These are phyloP conservation scores for Chinchilla lanigera DNA, from an alignment of 2,113 vertebrate species.

Conservation along the genomic window DNA sequence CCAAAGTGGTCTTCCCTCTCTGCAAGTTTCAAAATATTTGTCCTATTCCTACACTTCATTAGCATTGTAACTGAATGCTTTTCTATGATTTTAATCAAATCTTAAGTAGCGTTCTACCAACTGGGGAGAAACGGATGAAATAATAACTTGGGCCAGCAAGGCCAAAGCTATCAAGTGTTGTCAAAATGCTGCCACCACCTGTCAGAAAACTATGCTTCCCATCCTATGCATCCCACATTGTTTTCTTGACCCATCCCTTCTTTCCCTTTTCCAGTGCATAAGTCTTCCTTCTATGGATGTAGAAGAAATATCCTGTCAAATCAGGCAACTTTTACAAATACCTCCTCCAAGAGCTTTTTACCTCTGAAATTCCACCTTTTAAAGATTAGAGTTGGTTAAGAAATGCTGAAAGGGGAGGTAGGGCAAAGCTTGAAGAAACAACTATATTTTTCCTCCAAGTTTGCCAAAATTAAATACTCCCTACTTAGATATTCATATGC, in stretches of 20 bases:
- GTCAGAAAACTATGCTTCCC: not conserved
- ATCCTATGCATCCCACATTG: not conserved
- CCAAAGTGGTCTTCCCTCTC: not conserved
- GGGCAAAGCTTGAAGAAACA: not conserved
- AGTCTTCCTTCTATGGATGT: not conserved
- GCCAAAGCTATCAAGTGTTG: not conserved
- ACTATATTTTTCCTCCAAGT: not conserved
- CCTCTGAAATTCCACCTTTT: not conserved
- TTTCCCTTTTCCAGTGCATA: not conserved
- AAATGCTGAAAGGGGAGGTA: not conserved
- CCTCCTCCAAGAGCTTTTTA: not conserved
- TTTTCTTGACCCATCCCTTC: not conserved
- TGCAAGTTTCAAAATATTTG: not conserved
- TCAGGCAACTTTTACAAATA: not conserved
- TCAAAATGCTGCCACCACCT: not conserved
- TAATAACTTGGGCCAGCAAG: not conserved
- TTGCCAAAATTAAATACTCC: not conserved
- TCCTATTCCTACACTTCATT: constrained; percentile 2
- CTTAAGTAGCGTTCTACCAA: not conserved
- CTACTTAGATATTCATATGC: not conserved
- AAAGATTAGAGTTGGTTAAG: not conserved
- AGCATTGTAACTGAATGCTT: not conserved
- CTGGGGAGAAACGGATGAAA: no score
- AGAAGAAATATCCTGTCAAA: not conserved
- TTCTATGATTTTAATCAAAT: not conserved